A percentile compares a stretch with the other conserved stretches of the same genome.
Evolutionary conservation across 2,113 vertebrate species (phyloP).

Genomic region (Peromyscus polionotus): DNA sequence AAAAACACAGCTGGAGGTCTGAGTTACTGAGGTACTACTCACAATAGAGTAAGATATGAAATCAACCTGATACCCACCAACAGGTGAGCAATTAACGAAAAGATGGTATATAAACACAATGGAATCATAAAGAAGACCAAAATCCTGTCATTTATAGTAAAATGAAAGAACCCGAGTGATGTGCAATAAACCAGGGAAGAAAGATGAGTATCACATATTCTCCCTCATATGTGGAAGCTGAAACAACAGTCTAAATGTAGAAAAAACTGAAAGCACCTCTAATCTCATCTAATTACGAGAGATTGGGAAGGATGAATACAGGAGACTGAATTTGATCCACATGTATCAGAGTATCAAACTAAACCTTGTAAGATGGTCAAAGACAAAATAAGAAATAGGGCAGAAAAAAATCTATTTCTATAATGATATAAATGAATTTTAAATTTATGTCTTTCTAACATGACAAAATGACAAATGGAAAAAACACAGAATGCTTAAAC

Average conservation of each 20-base stretch:
- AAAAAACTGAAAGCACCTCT: too few species aligned
- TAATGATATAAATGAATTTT: neutral
- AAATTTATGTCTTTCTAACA: conserved; percentile 12
- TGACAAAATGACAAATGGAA: conserved; percentile 1
- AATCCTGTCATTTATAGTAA: neutral
- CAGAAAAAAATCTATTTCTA: neutral
- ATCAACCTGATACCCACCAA: neutral
- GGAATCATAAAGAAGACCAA: neutral
- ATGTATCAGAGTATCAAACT: neutral
- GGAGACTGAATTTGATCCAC: neutral
- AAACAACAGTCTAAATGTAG: neutral
- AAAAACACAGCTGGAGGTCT: neutral
- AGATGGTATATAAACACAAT: neutral
- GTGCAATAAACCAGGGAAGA: neutral
- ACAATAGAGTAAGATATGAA: neutral
- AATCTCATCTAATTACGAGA: neutral
- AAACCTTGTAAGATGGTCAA: neutral
- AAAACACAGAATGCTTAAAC: conserved; percentile 17
- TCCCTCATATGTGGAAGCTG: neutral
- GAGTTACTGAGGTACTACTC: neutral
- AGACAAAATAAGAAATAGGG: conserved; percentile 18
- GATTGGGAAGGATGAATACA: neutral
- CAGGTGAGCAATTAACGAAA: neutral
- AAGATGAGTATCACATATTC: neutral
- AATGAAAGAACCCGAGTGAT: neutral